phyloP scores from a whole-genome alignment of 2,797 vertebrate genomes.

The Merluccius polli region DNA sequence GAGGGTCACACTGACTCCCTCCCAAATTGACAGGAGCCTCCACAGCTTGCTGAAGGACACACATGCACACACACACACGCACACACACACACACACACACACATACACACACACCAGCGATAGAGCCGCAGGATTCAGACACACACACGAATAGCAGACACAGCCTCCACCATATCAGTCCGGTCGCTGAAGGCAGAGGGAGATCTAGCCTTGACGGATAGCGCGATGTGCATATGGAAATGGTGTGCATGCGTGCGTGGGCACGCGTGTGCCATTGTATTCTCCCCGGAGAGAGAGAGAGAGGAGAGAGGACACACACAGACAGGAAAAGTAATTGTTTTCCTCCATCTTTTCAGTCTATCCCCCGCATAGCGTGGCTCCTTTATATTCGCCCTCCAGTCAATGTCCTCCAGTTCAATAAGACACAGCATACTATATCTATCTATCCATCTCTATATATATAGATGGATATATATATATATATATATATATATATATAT shows the following conservation, averaged over 20 bases:
- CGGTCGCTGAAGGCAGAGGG: neutral
- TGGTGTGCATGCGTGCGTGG: too few relatives aligned
- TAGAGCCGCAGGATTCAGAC: conserved; percentile 3
- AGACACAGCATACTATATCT: too few relatives aligned
- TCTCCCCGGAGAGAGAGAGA: neutral
- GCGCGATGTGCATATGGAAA: neutral
- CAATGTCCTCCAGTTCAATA: too few relatives aligned
- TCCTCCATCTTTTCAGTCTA: neutral
- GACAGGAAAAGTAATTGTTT: neutral
- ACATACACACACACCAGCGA: neutral
- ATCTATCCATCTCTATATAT: too few relatives aligned
- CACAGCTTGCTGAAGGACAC: neutral
- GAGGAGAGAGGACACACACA: neutral
- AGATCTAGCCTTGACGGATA: neutral
- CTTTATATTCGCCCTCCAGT: neutral
- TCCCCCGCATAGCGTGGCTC: neutral
- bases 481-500: too few relatives aligned
- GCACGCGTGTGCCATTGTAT: too few relatives aligned
- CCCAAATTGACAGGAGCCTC: neutral
- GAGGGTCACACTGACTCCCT: neutral
- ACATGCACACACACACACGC: neutral
- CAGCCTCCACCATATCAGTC: neutral
- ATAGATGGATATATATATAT: too few relatives aligned
- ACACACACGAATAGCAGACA: neutral
- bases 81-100: neutral